phyloP scores from a whole-genome alignment of 2,113 vertebrate genomes.

The Alligator sinensis region DNA sequence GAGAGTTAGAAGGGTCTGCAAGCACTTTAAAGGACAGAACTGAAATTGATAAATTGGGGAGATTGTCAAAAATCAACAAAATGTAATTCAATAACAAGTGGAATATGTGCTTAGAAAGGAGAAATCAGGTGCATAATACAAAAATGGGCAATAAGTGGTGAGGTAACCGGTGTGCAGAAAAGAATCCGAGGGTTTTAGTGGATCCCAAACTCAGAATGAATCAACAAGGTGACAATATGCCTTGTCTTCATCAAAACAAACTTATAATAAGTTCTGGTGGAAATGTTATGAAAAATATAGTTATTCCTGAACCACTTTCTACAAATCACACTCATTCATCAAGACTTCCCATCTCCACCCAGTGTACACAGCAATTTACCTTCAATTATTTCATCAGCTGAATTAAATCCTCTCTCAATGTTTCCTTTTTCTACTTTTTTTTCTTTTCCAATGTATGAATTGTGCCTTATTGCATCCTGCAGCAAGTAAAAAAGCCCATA shows the following conservation, averaged over 20 bases:
- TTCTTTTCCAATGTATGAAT: slow-evolving; percentile 64
- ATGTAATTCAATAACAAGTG: neutral
- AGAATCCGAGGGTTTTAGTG: too few species aligned
- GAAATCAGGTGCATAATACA: too few species aligned
- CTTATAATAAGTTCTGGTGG: neutral
- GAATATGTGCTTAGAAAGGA: neutral
- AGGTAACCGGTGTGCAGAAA: too few species aligned
- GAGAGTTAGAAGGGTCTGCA: neutral
- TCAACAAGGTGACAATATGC: too few species aligned
- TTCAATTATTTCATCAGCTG: slow-evolving; percentile 72
- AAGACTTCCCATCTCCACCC: neutral
- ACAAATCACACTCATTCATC: neutral
- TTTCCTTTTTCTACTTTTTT: slow-evolving; percentile 75
- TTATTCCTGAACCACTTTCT: neutral
- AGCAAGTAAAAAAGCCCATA: neutral
- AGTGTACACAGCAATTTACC: slow-evolving; percentile 41
- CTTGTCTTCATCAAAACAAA: neutral
- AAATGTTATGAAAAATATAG: neutral
- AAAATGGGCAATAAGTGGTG: too few species aligned
- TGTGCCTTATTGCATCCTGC: slow-evolving; percentile 71
- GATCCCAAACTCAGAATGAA: too few species aligned
- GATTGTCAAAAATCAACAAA: neutral
- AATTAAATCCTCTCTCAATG: slow-evolving; percentile 66
- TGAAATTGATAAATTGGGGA: neutral
- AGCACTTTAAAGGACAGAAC: neutral